Percentiles rank a stretch among this genome's conserved stretches.
These are phyloP conservation scores for Drosophila suboccidentalis DNA, from an alignment of 2,888 invertebrate species.

Conservation along the genomic window DNA sequence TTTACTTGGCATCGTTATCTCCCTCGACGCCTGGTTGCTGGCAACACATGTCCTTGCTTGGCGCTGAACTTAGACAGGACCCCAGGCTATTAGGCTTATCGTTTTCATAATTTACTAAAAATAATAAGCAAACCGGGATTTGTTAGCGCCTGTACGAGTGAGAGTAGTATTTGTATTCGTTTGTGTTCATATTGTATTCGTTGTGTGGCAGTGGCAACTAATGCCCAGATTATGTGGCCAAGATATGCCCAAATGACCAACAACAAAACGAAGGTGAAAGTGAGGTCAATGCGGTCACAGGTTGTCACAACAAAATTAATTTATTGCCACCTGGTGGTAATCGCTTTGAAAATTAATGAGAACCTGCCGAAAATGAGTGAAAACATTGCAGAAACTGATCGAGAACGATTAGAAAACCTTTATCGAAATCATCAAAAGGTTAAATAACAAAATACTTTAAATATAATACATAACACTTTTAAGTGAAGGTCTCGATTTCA, in stretches of 20 bases:
- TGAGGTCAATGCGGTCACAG: constrained; percentile 29
- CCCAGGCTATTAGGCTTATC: constrained; percentile 62
- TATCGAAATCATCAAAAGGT: not conserved
- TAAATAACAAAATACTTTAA: not conserved
- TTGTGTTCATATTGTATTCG: constrained; percentile 5
- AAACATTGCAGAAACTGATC: not conserved
- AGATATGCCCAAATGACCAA: constrained; percentile 29
- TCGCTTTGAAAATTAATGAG: not conserved
- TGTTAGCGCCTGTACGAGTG: constrained; percentile 13
- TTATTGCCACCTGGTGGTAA: not conserved
- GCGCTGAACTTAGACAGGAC: constrained; percentile 1
- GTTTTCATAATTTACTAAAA: constrained; percentile 70
- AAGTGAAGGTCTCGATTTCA: not conserved
- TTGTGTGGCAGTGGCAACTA: constrained; percentile 39
- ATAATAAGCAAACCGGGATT: constrained; percentile 60
- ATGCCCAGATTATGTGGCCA: constrained; percentile 49
- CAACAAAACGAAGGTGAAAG: constrained; percentile 33
- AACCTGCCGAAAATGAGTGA: not conserved
- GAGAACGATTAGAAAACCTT: too few relatives aligned
- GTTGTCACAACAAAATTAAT: constrained; percentile 7
- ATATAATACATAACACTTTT: not conserved
- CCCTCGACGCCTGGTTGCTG: constrained; percentile 25
- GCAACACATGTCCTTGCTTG: constrained; percentile 54
- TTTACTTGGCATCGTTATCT: constrained; percentile 58
- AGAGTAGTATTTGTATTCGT: constrained; percentile 10